phyloP scores from a whole-genome alignment of 1,140 invertebrate species.

The Homarus americanus region DNA sequence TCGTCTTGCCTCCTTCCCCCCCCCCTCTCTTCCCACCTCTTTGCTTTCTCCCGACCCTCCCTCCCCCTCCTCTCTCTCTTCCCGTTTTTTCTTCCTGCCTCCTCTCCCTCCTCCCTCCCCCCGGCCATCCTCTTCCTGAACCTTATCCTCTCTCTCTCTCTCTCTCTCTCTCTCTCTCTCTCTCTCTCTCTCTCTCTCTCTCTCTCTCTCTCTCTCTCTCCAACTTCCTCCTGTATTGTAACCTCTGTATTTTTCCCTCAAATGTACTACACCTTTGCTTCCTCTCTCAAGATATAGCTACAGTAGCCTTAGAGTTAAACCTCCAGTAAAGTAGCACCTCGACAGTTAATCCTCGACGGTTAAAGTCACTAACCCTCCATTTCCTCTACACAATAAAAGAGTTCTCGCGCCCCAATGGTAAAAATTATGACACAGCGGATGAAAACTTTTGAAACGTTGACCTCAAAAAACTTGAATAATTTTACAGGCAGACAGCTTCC shows the following conservation, averaged over 20 bases:
- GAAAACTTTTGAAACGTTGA: background rate
- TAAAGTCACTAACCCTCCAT: too few relatives aligned
- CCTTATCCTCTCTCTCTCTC: background rate
- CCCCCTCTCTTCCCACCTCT: background rate
- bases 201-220: background rate
- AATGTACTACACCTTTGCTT: too few relatives aligned
- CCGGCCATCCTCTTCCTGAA: too few relatives aligned
- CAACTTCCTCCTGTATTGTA: background rate
- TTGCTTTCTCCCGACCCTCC: background rate
- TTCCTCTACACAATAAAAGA: too few relatives aligned
- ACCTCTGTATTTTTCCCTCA: too few relatives aligned
- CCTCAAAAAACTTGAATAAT: background rate
- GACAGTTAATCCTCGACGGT: too few relatives aligned
- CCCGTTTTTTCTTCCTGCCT: conserved; percentile 3
- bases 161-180: conserved; percentile 4
- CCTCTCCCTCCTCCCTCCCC: conserved; percentile 4
- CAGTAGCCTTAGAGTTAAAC: too few relatives aligned
- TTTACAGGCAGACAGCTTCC: background rate
- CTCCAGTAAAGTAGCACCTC: too few relatives aligned
- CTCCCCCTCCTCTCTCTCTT: background rate
- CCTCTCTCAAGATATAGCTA: too few relatives aligned
- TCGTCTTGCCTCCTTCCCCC: background rate
- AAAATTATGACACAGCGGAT: background rate
- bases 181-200: background rate
- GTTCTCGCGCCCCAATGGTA: too few relatives aligned